Evolutionary conservation across 2,797 vertebrate species (phyloP).

Genomic region (Geotrypetes seraphini): DNA sequence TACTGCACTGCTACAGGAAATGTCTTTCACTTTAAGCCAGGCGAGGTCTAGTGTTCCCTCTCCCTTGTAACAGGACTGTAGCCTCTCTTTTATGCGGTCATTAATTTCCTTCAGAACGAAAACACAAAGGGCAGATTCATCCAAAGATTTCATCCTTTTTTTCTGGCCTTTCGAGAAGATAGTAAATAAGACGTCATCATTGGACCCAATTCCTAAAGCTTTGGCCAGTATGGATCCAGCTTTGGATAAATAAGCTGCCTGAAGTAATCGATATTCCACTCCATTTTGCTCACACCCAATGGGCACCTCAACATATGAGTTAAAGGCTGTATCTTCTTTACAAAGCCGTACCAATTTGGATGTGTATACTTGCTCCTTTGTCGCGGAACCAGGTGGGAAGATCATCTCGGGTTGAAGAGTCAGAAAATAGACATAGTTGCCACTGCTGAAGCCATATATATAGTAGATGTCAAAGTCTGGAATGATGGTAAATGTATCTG

Average conservation of each 20-base stretch:
- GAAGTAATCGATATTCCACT: conserved; percentile 90
- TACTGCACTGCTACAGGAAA: conserved; percentile 94
- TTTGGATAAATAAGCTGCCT: conserved; percentile 90
- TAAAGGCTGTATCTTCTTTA: conserved; percentile 91
- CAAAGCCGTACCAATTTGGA: conserved; percentile 94
- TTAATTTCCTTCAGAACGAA: conserved; percentile 91
- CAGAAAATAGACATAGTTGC: conserved; percentile 94
- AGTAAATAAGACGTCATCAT: conserved; percentile 86
- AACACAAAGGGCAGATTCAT: conserved; percentile 89
- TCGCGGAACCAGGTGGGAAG: conserved; percentile 74
- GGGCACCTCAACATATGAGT: conserved; percentile 94
- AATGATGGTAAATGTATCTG: conserved; percentile 92
- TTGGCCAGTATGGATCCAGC: conserved; percentile 78
- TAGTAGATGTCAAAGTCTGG: conserved; percentile 98
- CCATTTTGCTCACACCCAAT: conserved; percentile 85
- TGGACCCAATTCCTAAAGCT: conserved; percentile 70
- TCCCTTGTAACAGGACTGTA: conserved; percentile 95
- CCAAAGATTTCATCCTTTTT: conserved; percentile 80
- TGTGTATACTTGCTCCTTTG: conserved; percentile 91
- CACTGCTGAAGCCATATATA: conserved; percentile 92
- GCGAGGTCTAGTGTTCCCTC: conserved; percentile 92
- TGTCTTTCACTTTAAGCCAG: conserved; percentile 97
- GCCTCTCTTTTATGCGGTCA: conserved; percentile 87
- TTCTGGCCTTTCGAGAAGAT: conserved; percentile 97
- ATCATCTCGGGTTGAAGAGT: conserved; percentile 97